Conservation (phyloP, 2,888 invertebrate genomes). For the Drosophila algonquin region DNA sequence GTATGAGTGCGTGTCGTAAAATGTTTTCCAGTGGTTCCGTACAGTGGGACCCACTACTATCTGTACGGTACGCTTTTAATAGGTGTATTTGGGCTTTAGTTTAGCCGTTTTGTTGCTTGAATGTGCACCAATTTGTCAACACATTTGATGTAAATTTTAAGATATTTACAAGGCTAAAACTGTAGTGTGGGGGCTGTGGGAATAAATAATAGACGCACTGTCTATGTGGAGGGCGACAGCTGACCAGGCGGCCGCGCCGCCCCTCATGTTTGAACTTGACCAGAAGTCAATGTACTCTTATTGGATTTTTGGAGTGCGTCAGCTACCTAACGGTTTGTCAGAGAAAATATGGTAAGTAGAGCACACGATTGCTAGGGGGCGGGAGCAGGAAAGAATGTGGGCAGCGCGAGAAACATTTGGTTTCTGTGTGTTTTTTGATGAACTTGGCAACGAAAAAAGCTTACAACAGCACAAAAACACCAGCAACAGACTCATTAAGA, state of each 20-base stretch:
- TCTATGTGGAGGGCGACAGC: neutral
- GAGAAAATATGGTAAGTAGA: slow-evolving; percentile 13
- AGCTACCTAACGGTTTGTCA: slow-evolving; percentile 23
- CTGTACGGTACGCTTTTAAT: neutral
- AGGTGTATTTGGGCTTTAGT: too few species aligned
- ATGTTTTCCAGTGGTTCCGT: slow-evolving; percentile 11
- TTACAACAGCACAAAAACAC: slow-evolving; percentile 42
- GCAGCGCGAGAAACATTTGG: slow-evolving; percentile 32
- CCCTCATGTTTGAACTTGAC: neutral
- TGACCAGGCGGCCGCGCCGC: slow-evolving; percentile 3
- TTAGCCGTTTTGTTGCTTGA: too few species aligned
- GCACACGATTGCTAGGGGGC: neutral
- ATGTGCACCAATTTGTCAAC: too few species aligned
- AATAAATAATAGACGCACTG: neutral
- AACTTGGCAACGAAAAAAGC: slow-evolving; percentile 71
- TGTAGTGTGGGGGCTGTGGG: neutral
- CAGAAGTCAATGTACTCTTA: slow-evolving; percentile 57
- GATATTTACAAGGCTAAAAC: neutral
- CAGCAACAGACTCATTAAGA: slow-evolving; percentile 21
- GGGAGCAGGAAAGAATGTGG: slow-evolving; percentile 26
- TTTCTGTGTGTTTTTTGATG: slow-evolving; percentile 45
- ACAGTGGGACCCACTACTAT: slow-evolving; percentile 11
- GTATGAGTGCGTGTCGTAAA: slow-evolving; percentile 36
- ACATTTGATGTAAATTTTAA: too few species aligned
- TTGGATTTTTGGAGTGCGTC: slow-evolving; percentile 28